Evolutionary conservation across 2,888 invertebrate species (phyloP), one percentile per base, ranked within the genome.

Genomic region (Lymantria monacha): DNA sequence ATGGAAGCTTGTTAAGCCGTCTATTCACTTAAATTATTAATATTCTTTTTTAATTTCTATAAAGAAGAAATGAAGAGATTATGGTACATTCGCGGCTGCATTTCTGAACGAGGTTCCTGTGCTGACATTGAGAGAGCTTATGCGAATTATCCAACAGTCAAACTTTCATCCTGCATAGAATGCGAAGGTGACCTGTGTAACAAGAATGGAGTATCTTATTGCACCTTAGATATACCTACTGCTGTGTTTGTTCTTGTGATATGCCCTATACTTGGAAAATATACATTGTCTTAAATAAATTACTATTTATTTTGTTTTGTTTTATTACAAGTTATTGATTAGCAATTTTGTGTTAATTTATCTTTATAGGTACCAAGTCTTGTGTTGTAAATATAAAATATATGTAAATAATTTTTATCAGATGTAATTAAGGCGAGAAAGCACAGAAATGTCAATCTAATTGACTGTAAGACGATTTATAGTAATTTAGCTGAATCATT

Each of bases 181-280:
- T 89, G 89, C 48, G 73, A 76, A 0, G 87, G 85, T 44, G 77
- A 86, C 44, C 72, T 49, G 47, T 89, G 88, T 59, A 88, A 66
- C 42, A 54, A 48, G 0, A 66, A 83, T 45, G 70, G 78, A 9
- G 81, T 76, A 0, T 59, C 69, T 38, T 75, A 69, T 38, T 76
- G 76, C 1, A 45, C 79, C 1, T 70, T 77, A 0, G 73, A 79
- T 51, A 30, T 77, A 0, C 59, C 74, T 7, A 65, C 77, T 15
- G 79, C 77, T 8, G 58, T 83, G 45, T 44, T 84, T 14, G 71
- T 76, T 10, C 46, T 88, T 31, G 53, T 85, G 3, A 44, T 84
- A 0, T 66, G 75, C 7, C 87, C 88, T 2, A 22, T 86, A 10
- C 15, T 85, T 44, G 73, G 74, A 11, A 88, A 84, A 71, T 74